phyloP scores from a whole-genome alignment of 2,888 invertebrate species.

The Piscicola geometra region DNA sequence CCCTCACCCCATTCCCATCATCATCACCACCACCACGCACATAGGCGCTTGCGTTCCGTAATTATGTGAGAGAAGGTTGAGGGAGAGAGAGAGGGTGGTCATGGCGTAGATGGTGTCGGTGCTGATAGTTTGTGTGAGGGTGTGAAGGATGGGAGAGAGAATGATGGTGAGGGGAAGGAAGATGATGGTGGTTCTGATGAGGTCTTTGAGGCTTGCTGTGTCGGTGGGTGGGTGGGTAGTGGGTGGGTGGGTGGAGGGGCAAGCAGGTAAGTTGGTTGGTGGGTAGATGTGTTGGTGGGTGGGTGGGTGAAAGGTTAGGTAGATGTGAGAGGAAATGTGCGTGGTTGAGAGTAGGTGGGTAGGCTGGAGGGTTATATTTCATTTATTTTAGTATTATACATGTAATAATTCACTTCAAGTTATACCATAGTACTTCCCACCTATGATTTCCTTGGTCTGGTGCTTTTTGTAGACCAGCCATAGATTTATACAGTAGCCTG shows the following conservation, averaged over 20 bases:
- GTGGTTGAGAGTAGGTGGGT: too few species aligned
- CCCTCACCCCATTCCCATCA: background rate
- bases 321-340: background rate
- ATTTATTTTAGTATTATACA: too few species aligned
- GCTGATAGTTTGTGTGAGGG: conserved; percentile 89
- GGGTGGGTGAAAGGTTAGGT: background rate
- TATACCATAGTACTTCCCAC: too few species aligned
- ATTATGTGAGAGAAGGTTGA: conserved; percentile 86
- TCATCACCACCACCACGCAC: conserved; percentile 49
- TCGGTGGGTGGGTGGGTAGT: background rate
- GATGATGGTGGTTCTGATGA: conserved; percentile 68
- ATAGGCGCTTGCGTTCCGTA: conserved; percentile 78
- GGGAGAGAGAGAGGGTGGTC: conserved; percentile 77
- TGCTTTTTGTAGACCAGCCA: background rate
- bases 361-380: too few species aligned
- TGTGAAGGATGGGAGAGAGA: conserved; percentile 84
- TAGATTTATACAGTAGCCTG: background rate
- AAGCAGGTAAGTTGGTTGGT: background rate
- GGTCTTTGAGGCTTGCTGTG: conserved; percentile 59
- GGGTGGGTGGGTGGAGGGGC: too few species aligned
- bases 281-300: background rate
- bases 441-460: background rate
- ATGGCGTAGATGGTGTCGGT: conserved; percentile 95
- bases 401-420: too few species aligned
- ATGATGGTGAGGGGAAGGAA: conserved; percentile 81